A percentile compares a stretch with the other conserved stretches of the same genome.
These are phyloP conservation scores for Nothobranchius kuhntae DNA, from an alignment of 2,113 vertebrate genomes.

Conservation along the genomic window DNA sequence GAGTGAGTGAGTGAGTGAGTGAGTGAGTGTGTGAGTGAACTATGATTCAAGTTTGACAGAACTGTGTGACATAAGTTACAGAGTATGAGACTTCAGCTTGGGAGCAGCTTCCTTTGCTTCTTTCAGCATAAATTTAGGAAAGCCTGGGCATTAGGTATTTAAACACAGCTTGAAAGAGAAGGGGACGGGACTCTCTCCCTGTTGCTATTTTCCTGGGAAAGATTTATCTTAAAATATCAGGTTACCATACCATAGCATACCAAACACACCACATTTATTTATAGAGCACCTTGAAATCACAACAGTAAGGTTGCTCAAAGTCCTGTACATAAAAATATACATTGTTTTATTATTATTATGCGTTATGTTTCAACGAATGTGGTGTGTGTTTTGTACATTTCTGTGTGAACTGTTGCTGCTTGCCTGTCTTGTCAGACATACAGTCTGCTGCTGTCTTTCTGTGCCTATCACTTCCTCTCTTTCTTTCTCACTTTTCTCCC, in stretches of 20 bases:
- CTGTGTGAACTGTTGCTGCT: constrained; percentile 21
- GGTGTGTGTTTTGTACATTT: constrained; percentile 36
- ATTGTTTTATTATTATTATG: constrained; percentile 5
- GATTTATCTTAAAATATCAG: constrained; percentile 26
- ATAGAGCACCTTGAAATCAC: too few relatives aligned
- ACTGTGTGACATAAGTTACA: background rate
- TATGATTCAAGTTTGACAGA: background rate
- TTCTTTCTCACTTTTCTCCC: constrained; percentile 23
- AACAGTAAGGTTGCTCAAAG: too few relatives aligned
- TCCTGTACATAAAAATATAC: too few relatives aligned
- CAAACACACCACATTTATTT: too few relatives aligned
- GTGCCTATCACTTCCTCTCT: constrained; percentile 30
- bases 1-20: too few relatives aligned
- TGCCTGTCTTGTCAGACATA: constrained; percentile 42
- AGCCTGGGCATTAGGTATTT: constrained; percentile 65
- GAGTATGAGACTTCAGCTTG: constrained; percentile 19
- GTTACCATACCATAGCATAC: constrained; percentile 4
- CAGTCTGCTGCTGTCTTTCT: constrained; percentile 42
- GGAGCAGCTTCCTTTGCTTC: constrained; percentile 47
- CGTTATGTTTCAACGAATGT: constrained; percentile 9
- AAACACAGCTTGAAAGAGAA: constrained; percentile 65
- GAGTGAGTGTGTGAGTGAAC: background rate
- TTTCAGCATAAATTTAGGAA: constrained; percentile 56
- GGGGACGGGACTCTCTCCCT: constrained; percentile 52
- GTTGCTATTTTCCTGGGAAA: constrained; percentile 38